Percentiles rank a stretch among this genome's conserved stretches.
phyloP scores from a whole-genome alignment of 2,797 vertebrate genomes.

The Notolepis coatsorum region DNA sequence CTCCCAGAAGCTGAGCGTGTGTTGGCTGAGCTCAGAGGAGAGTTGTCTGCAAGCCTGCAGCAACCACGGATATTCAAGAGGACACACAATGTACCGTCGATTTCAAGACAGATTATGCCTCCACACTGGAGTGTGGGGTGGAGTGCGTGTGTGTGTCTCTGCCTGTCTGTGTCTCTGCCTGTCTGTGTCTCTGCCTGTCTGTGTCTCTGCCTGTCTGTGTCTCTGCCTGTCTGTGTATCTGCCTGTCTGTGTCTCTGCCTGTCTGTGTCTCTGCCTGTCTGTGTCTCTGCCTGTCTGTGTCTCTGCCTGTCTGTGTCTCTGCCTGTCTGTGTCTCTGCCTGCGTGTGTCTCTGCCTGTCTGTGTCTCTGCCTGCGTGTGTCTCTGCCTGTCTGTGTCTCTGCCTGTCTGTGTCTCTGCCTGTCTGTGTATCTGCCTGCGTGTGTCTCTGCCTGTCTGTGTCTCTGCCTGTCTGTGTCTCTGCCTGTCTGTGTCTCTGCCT shows the following conservation, averaged over 20 bases:
- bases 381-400: not conserved
- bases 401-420: not conserved
- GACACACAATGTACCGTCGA: too few relatives aligned
- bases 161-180: not conserved
- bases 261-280: slow-evolving; percentile 20
- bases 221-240: slow-evolving; percentile 13
- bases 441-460: not conserved
- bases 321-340: not conserved
- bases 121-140: not conserved
- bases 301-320: slow-evolving; percentile 13
- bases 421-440: not conserved
- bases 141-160: not conserved
- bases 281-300: slow-evolving; percentile 21
- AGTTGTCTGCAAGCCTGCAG: not conserved
- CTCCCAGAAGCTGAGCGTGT: not conserved
- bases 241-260: not conserved
- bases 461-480: not conserved
- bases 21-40: slow-evolving; percentile 2
- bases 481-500: too few relatives aligned
- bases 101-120: not conserved
- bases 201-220: slow-evolving; percentile 21
- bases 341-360: not conserved
- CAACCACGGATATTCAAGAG: too few relatives aligned
- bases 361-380: not conserved
- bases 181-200: slow-evolving; percentile 20